Conservation (phyloP, 53 echinoderm and acorn worm genomes). For the Apostichopus leukothele region DNA sequence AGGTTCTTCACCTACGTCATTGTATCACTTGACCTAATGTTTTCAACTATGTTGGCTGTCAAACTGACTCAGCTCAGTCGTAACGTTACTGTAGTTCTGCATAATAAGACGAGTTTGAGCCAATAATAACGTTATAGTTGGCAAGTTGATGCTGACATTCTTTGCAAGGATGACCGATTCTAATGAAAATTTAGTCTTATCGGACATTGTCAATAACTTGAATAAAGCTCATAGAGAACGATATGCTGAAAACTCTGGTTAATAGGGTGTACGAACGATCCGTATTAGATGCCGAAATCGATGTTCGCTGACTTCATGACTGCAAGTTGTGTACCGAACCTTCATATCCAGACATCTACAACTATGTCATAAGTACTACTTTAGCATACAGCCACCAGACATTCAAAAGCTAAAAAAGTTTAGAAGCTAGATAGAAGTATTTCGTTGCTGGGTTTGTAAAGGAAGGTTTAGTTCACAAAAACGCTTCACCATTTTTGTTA, state of each 20-base stretch:
- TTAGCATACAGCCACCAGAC: background rate
- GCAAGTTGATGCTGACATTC: too few species aligned
- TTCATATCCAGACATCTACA: background rate
- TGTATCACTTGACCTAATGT: too few species aligned
- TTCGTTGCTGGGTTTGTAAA: slow-evolving; percentile 9
- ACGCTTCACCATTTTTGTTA: background rate
- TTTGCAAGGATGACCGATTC: too few species aligned
- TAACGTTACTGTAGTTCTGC: too few species aligned
- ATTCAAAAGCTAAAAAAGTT: background rate
- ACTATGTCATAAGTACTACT: background rate
- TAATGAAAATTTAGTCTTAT: background rate
- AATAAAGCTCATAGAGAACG: background rate
- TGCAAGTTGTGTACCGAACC: background rate
- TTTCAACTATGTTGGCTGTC: too few species aligned
- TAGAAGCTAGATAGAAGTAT: background rate
- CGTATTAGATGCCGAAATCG: background rate
- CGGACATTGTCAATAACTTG: background rate
- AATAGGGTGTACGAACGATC: background rate
- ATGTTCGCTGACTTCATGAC: background rate
- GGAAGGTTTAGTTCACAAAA: background rate
- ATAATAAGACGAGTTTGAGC: too few species aligned
- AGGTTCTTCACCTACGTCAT: too few species aligned
- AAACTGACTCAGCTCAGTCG: too few species aligned
- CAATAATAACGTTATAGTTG: too few species aligned
- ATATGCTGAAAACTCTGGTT: background rate